Evolutionary conservation across 2,888 invertebrate species (phyloP), one percentile per base, ranked within the genome.

Genomic region (Tenthredo livida): DNA sequence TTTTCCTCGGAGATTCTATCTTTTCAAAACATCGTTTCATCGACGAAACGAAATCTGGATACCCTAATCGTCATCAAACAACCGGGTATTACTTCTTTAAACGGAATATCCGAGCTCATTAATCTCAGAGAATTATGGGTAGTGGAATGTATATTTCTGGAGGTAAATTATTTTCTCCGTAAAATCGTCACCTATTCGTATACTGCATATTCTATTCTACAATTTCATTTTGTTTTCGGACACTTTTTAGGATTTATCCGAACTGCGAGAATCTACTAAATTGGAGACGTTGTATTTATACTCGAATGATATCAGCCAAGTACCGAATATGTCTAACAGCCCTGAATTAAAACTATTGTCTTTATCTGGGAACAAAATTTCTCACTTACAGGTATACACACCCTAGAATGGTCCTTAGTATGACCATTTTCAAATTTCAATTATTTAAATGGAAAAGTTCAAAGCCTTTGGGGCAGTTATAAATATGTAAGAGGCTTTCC

Each of bases 51-150:
- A 73, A 88, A 88, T 83, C 83, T 90, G 40, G 84, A 84, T 21
- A 89, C 83, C 10, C 85, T 90, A 33, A 86, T 89, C 37, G 85
- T 90, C 82, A 88, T 90, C 47, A 88, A 89, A 54, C 90, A 89
- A 86, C 72, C 83, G 4, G 73, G 87, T 33, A 83, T 89, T 17
- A 72, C 61, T 4, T 88, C 87, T 7, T 77, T 88, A 6, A 73
- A 84, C 15, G 87, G 83, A 1, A 80, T 90, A 43, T 85, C 87
- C 7, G 84, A 87, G 85, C 86, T 90, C 33, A 85, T 75, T 58
- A 77, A 89, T 50, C 85, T 90, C n/a, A 86, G 86, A 25, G 90
- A 90, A 86, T 84, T 90, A 65, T 90, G 90, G 90, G 85, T 90
- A 5, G 88, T 89, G 21, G 90, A 90, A 83, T 90, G 89, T 84